Evolutionary conservation across 2,888 invertebrate genomes (phyloP), one percentile per base, ranked within the genome.

Genomic region (Drosophila recens): DNA sequence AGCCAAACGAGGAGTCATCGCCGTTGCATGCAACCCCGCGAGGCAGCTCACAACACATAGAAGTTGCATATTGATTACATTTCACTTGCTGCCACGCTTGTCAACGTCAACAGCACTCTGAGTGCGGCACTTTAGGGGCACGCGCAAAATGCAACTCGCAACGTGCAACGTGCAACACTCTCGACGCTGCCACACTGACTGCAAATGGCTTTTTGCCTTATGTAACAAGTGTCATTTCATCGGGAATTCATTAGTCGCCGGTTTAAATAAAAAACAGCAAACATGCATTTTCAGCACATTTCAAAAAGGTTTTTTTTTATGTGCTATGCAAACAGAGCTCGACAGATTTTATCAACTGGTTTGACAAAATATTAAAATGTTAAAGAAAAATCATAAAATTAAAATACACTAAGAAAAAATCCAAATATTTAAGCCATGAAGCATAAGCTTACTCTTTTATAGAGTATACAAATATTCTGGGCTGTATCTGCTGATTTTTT

Each of bases 51-150:
- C 23, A 34, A 13, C 62, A 58, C n/a, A 57, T 66, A 63, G 71
- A 76, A 68, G 59, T 73, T 71, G 79, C 69, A 79, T 83, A 75
- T 81, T 84, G 84, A 81, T 87, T 79, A 75, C 84, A 73, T 74
- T 81, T 79, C 80, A 75, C 69, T 69, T 70, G 53, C 83, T 74
- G 72, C 59, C 79, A 79, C 42, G 76, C 81, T 56, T 87, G 83
- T 81, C 83, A 83, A 67, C 72, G 71, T 77, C 84, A 72, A 62
- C 62, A 4, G 54, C 62, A 63, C 64, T 10, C 36, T 51, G 34
- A 51, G 48, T 52, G 64, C 58, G 8, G 56, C 58, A 65, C 66
- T 59, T 69, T 52, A 58, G 63, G 46, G 34, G 33, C 36, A 13
- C 9, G 20, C 30, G 11, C 54, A 45, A 42, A 36, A 15, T 13